Evolutionary conservation across 1,140 invertebrate genomes (phyloP).

Genomic region (Pseudomyrmex gracilis): DNA sequence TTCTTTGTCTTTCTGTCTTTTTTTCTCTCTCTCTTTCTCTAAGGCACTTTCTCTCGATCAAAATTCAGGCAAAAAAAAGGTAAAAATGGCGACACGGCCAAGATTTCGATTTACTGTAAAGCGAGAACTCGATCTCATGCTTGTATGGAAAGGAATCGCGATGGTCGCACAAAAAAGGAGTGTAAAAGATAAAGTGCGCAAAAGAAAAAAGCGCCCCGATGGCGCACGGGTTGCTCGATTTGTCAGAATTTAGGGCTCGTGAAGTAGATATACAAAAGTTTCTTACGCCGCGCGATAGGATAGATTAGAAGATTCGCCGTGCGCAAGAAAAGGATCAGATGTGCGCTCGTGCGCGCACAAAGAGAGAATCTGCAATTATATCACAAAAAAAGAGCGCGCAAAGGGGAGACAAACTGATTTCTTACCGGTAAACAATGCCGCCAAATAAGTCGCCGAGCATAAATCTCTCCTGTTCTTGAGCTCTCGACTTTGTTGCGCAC

Average conservation of each 20-base stretch:
- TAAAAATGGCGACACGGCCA: conserved; percentile 55
- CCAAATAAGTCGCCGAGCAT: conserved; percentile 73
- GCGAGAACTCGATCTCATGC: conserved; percentile 12
- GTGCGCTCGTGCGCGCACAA: neutral
- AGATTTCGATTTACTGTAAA: conserved; percentile 54
- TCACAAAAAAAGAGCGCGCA: conserved; percentile 73
- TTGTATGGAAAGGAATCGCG: conserved; percentile 6
- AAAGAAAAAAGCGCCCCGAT: neutral
- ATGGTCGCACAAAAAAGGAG: conserved; percentile 53
- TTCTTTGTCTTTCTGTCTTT: no score
- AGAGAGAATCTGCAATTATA: conserved; percentile 79
- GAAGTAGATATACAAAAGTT: conserved; percentile 59
- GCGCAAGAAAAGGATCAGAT: conserved; percentile 77
- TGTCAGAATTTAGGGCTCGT: neutral
- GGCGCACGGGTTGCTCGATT: neutral
- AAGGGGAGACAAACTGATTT: conserved; percentile 72
- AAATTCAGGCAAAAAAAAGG: neutral
- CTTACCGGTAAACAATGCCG: conserved; percentile 74
- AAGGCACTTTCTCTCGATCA: conserved; percentile 35
- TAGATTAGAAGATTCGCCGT: conserved; percentile 38
- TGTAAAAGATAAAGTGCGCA: conserved; percentile 56
- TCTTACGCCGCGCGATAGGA: conserved; percentile 70
- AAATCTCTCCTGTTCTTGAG: conserved; percentile 64
- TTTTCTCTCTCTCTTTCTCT: no score
- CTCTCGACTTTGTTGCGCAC: neutral